phyloP scores from a whole-genome alignment of 92 coral and sea anemone genomes.

The Anthopleura xanthogrammica region DNA sequence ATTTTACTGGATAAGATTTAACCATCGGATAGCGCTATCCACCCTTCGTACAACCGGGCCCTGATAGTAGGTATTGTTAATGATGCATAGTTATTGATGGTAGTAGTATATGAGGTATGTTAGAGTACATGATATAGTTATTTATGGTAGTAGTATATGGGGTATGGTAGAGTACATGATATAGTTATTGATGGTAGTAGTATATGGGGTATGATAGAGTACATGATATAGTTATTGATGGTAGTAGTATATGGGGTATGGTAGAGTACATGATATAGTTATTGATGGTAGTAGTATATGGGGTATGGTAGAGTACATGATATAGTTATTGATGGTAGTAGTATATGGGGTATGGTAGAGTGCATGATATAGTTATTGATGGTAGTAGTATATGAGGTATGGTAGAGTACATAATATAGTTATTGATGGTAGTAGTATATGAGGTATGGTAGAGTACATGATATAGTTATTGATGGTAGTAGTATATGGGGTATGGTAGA shows the following conservation, averaged over 20 bases:
- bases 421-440: background rate
- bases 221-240: background rate
- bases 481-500: background rate
- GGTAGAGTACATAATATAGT: background rate
- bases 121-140: too few species aligned
- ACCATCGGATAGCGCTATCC: too few species aligned
- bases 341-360: background rate
- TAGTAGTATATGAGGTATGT: too few species aligned
- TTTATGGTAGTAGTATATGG: background rate
- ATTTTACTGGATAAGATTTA: too few species aligned
- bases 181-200: background rate
- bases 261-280: too few species aligned
- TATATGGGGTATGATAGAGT: background rate
- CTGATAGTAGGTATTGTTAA: too few species aligned
- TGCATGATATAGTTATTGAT: background rate
- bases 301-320: background rate
- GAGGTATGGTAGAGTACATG: background rate
- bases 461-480: background rate
- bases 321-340: background rate
- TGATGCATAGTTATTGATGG: too few species aligned
- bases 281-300: background rate
- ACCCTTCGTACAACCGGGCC: too few species aligned
- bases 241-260: background rate
- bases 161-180: background rate
- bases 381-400: background rate